A percentile compares a stretch with the other conserved stretches of the same genome.
Conservation (phyloP, 92 coral and sea anemone genomes). For the Actinernus sp. region DNA sequence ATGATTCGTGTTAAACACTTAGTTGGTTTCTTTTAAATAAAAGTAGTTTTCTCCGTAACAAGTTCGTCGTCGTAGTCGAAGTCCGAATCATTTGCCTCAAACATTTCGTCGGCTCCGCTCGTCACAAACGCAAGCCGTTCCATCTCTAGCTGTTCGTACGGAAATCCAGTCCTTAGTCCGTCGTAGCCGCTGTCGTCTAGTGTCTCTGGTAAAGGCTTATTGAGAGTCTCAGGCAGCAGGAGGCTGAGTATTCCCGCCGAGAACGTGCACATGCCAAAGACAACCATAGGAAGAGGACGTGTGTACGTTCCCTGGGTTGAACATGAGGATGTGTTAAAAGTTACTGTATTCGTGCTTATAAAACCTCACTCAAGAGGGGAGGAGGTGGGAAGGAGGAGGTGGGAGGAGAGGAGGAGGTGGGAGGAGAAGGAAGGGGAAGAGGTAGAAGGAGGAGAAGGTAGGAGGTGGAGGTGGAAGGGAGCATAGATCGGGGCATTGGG, state of each 20-base stretch:
- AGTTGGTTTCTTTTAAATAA: constrained; percentile 69
- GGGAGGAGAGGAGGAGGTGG: background rate
- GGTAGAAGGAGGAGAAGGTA: too few species aligned
- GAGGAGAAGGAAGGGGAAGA: background rate
- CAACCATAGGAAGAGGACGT: constrained; percentile 93
- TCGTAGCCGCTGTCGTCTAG: constrained; percentile 84
- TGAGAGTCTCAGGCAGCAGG: constrained; percentile 85
- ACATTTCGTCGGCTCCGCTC: constrained; percentile 56
- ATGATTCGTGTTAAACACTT: too few species aligned
- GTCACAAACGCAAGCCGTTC: constrained; percentile 55
- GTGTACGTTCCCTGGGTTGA: constrained; percentile 91
- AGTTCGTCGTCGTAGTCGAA: constrained; percentile 81
- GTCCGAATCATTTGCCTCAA: constrained; percentile 84
- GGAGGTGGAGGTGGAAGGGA: background rate
- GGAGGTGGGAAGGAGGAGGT: too few species aligned
- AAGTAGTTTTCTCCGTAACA: constrained; percentile 80
- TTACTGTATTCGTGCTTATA: too few species aligned
- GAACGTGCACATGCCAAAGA: constrained; percentile 93
- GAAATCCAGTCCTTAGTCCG: constrained; percentile 40
- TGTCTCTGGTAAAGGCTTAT: constrained; percentile 95
- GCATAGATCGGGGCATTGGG: background rate
- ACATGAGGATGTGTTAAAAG: too few species aligned
- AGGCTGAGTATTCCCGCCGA: constrained; percentile 88
- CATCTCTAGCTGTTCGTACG: constrained; percentile 78
- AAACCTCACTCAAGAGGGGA: too few species aligned